Evolutionary conservation across 2,113 vertebrate species (phyloP), one percentile per base, ranked within the genome.

Genomic region (Benitochromis conjunctus): DNA sequence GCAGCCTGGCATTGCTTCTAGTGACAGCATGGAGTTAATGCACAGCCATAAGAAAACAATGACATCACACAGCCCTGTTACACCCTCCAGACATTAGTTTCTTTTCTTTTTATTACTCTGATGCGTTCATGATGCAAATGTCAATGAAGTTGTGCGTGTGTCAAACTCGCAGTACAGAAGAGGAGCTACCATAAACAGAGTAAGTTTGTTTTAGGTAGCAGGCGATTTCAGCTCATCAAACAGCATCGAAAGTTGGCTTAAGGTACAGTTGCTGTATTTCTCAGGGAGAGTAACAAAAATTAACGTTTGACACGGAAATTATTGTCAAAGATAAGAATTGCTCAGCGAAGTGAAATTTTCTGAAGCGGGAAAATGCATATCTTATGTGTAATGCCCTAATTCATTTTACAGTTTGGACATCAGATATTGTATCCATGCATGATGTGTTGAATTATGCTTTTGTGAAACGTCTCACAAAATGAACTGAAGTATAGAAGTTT

Each of bases 171-270:
- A 43, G 38, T 43, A 26, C 13, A 71, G 21, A 71, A 16, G 21
- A 69, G 2, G 8, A 46, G 64, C 4, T 16, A 16, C n/a, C 64
- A 69, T 43, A 38, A 69, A 43, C 21, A 6, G 11, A 38, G 19
- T 36, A 64, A 12, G 1, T 2, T 12, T 12, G 5, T 0, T 0
- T 38, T 38, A 66, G 34, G 19, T 21, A 19, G 60, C 34, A 21
- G 11, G 60, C 2, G 11, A 66, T 38, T 38, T n/a, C 62, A 66
- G 34, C 19, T 66, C 19, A 66, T 38, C 62, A 41, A 8, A 41
- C 62, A 66, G 13, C 6, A 66, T 21, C 34, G 38, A 66, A 38
- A 21, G 19, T 41, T 41, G 62, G 6, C 62, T 66, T 41, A 41
- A 21, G 11, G 11, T 38, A 66, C 11, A 66, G 34, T 41, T 36